phyloP scores from a whole-genome alignment of 37 sponge, comb jelly and placozoan species.

The Ianthella basta region DNA sequence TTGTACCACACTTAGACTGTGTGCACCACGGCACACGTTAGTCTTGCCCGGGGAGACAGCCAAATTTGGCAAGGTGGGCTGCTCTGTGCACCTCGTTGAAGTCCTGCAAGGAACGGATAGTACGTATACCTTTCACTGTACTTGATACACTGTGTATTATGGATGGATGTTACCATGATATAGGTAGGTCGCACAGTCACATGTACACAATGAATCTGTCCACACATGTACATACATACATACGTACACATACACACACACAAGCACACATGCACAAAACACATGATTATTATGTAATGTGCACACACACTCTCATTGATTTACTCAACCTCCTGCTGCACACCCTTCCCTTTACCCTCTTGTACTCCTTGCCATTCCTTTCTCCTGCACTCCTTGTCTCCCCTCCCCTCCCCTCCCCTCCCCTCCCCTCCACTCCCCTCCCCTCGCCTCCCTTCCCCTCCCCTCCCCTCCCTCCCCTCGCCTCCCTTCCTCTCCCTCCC shows the following conservation, averaged over 20 bases:
- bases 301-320: too few relatives aligned
- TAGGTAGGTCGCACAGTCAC: constrained; percentile 13
- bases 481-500: too few relatives aligned
- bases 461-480: background rate
- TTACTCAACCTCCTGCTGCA: too few relatives aligned
- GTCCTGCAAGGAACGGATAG: background rate
- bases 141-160: background rate
- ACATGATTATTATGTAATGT: too few relatives aligned
- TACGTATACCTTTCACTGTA: background rate
- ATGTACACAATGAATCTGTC: background rate
- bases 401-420: too few relatives aligned
- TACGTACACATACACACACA: background rate
- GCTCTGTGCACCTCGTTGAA: background rate
- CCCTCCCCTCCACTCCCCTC: too few relatives aligned
- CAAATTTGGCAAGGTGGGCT: constrained; percentile 15
- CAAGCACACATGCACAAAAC: too few relatives aligned
- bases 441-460: background rate
- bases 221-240: background rate
- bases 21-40: too few relatives aligned
- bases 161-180: background rate
- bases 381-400: too few relatives aligned
- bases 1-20: too few relatives aligned
- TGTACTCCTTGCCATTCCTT: too few relatives aligned
- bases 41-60: background rate
- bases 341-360: too few relatives aligned